These are phyloP conservation scores for Ophion costatus DNA, from an alignment of 2,888 invertebrate species.

Conservation along the genomic window DNA sequence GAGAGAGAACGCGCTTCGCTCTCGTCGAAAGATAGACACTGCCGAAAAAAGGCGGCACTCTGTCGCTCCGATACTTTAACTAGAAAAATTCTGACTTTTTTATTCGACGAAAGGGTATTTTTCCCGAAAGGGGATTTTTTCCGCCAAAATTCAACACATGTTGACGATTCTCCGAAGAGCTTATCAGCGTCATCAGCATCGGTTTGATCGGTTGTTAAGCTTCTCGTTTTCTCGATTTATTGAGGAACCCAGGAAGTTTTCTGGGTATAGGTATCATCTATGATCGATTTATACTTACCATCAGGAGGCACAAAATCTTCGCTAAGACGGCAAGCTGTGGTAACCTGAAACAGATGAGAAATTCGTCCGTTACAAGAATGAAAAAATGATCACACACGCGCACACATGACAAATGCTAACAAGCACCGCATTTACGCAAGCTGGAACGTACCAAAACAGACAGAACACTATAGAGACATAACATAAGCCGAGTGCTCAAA, in stretches of 20 bases:
- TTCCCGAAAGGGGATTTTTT: no score
- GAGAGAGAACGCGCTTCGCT: neutral
- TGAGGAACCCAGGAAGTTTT: no score
- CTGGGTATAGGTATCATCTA: neutral
- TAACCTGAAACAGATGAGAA: conserved; percentile 88
- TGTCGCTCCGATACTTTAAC: neutral
- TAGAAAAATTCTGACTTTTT: conserved; percentile 20
- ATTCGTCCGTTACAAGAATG: conserved; percentile 51
- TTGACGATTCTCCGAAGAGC: no score
- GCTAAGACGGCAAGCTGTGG: conserved; percentile 96
- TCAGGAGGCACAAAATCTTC: conserved; percentile 95
- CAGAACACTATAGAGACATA: conserved; percentile 9
- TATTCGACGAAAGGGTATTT: neutral
- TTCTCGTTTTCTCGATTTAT: no score
- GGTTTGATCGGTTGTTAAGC: no score
- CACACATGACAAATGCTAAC: neutral
- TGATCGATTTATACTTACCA: conserved; percentile 87
- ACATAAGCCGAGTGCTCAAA: conserved; percentile 40
- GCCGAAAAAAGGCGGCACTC: neutral
- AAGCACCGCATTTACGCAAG: neutral
- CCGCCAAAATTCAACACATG: no score
- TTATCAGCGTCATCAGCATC: no score
- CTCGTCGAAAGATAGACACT: conserved; percentile 16
- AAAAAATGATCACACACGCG: conserved; percentile 45
- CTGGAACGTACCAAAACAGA: neutral